Evolutionary conservation across 1,140 invertebrate species (phyloP), one percentile per base, ranked within the genome.

Genomic region (Diabrotica virgifera): DNA sequence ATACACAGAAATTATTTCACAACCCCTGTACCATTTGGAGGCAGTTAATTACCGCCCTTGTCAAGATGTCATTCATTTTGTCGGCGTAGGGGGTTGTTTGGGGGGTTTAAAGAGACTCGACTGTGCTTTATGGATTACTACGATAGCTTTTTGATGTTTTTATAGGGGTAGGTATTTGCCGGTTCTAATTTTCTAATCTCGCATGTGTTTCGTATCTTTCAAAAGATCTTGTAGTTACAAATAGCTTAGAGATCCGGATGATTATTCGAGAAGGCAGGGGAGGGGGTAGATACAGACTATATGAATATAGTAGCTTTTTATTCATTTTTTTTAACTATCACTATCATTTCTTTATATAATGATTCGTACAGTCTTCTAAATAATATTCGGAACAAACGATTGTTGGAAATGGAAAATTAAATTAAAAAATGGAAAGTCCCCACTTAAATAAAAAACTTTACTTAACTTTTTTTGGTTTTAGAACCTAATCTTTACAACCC

Each of bases 41-140:
- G 63, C 46, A 64, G 63, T 64, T 64, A 64, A 58, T 59, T 65
- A 65, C 57, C 36, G 11, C 58, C 36, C 57, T 65, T 65, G 62
- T 63, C 53, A 56, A 40, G 40, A 24, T 63, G 62, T 55, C 54
- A 37, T 63, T 63, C 38, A 63, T 63, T 63, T 46, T 38, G 52
- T 62, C 52, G 24, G 35, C 24, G n/a, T n/a, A 52, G 9, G 9
- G 55, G 14, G 55, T 46, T 46, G 40, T 46, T 8, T 8, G 40
- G n/a, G 40, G 8, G n/a, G 40, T 8, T 46, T 10, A 8, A 46
- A 10, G n/a, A 46, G 40, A 46, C 8, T 46, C 8, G 40, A 46
- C n/a, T n/a, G 40, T 5, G 40, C 40, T 46, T 46, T n/a, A 46
- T 46, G 40, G 40, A 46, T 46, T 5, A 5, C 40, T 46, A 46